These are phyloP conservation scores for Solea solea DNA, from an alignment of 2,113 vertebrate genomes.

Conservation along the genomic window DNA sequence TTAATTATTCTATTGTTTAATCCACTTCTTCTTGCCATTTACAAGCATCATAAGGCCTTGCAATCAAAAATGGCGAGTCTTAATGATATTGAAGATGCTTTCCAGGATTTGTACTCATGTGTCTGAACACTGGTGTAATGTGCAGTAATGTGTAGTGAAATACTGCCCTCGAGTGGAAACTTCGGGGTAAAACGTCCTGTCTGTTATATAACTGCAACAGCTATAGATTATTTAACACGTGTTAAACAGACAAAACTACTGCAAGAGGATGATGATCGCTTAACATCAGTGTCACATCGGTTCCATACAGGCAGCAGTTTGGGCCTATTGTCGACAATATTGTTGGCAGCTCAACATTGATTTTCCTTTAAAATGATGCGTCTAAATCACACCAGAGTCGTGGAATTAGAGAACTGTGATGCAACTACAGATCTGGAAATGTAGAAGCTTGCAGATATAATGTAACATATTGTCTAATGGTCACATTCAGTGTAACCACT, in stretches of 20 bases:
- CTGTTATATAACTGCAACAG: not conserved
- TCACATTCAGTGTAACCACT: not conserved
- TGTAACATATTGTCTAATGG: too few relatives aligned
- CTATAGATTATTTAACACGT: too few relatives aligned
- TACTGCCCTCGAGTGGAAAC: slow-evolving; percentile 66
- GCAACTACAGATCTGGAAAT: too few relatives aligned
- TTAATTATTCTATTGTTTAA: not conserved
- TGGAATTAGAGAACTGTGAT: too few relatives aligned
- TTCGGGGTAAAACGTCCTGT: not conserved
- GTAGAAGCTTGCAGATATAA: too few relatives aligned
- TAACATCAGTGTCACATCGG: too few relatives aligned
- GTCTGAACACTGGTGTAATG: not conserved
- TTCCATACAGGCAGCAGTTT: too few relatives aligned
- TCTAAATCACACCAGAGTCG: too few relatives aligned
- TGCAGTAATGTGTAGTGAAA: slow-evolving; percentile 31
- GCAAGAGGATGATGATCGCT: not conserved
- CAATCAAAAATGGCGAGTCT: not conserved
- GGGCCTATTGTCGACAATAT: too few relatives aligned
- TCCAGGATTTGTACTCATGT: not conserved
- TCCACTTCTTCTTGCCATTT: not conserved
- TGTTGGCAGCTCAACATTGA: too few relatives aligned
- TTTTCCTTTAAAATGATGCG: too few relatives aligned
- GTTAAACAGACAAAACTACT: not conserved
- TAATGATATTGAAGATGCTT: not conserved
- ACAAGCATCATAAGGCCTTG: not conserved